These are phyloP conservation scores for Drosophila pseudoananassae DNA, from an alignment of 1,140 invertebrate species.

Conservation along the genomic window DNA sequence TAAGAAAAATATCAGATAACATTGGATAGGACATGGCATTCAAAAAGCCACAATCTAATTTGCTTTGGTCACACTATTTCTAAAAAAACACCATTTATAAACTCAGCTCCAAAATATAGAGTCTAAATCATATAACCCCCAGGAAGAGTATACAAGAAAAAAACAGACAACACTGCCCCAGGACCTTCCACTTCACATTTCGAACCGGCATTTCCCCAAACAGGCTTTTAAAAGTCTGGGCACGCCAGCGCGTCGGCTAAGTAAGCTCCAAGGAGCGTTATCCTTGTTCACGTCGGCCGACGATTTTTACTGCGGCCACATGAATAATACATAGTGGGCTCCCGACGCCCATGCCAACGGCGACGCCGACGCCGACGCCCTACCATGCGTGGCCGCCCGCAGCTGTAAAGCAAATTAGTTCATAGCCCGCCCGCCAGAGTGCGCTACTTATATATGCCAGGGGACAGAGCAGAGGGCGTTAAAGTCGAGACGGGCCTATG, in stretches of 20 bases:
- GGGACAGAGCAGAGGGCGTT: no score
- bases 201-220: slow-evolving; percentile 2
- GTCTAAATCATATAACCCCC: background rate
- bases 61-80: no score
- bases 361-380: no score
- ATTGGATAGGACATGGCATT: no score
- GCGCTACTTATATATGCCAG: slow-evolving; percentile 46
- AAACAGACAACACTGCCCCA: background rate
- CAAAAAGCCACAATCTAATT: no score
- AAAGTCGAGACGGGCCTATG: no score
- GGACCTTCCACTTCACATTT: background rate
- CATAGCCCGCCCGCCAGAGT: slow-evolving; percentile 60
- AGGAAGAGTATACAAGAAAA: background rate
- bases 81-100: no score
- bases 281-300: slow-evolving; percentile 55
- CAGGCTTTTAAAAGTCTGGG: slow-evolving; percentile 73
- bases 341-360: no score
- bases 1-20: no score
- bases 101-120: no score
- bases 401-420: slow-evolving; percentile 76
- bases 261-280: slow-evolving; percentile 60
- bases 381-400: slow-evolving; percentile 32
- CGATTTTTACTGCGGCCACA: slow-evolving; percentile 75
- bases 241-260: slow-evolving; percentile 70
- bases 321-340: slow-evolving; percentile 69